Evolutionary conservation across 1,140 invertebrate species (phyloP).

Genomic region (Drosophila tristis): DNA sequence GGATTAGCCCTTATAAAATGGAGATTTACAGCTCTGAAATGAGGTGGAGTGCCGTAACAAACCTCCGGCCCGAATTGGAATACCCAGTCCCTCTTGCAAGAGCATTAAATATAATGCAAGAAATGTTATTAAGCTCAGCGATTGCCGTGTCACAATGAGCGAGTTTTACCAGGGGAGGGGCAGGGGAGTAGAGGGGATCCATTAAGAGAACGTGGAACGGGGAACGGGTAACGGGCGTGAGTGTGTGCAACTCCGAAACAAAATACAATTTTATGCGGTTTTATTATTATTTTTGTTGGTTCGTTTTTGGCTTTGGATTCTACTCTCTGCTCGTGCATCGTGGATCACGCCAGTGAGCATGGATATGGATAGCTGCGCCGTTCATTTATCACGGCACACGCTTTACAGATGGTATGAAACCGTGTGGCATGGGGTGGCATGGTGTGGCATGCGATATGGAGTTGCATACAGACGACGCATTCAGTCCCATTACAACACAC

Average conservation of each 20-base stretch:
- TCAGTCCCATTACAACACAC: slow-evolving; percentile 14
- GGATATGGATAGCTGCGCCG: slow-evolving; percentile 29
- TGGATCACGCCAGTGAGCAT: slow-evolving; percentile 56
- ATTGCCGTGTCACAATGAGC: slow-evolving; percentile 31
- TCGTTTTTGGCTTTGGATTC: slow-evolving; percentile 43
- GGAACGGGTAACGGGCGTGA: neutral
- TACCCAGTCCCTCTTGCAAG: neutral
- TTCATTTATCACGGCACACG: slow-evolving; percentile 47
- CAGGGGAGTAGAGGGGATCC: neutral
- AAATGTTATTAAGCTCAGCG: slow-evolving; percentile 31
- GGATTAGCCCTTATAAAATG: no score
- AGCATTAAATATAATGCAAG: slow-evolving; percentile 29
- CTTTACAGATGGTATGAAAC: slow-evolving; percentile 2
- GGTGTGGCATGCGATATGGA: slow-evolving; percentile 6
- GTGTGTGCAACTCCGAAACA: slow-evolving; percentile 68
- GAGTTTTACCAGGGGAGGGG: slow-evolving; percentile 11
- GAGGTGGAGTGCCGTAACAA: no score
- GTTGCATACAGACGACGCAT: slow-evolving; percentile 43
- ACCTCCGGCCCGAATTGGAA: no score
- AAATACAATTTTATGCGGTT: slow-evolving; percentile 73
- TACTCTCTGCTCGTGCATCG: slow-evolving; percentile 26
- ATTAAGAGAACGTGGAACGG: neutral
- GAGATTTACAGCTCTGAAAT: no score
- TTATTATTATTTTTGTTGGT: slow-evolving; percentile 40
- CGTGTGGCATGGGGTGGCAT: neutral